Evolutionary conservation across 2,797 vertebrate species (phyloP).

Genomic region (Mycteria americana): DNA sequence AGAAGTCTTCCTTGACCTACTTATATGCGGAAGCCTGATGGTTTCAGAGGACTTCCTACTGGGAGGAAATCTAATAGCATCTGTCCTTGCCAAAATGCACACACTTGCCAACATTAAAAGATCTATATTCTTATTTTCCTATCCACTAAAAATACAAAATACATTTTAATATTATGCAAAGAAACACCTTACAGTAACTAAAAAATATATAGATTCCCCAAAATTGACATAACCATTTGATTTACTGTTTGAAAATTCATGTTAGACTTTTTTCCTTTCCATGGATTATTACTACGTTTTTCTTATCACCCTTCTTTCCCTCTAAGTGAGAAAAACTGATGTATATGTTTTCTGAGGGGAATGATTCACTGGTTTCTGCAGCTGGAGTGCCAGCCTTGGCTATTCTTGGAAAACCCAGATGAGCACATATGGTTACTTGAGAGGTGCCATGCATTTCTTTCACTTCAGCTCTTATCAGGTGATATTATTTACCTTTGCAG

Average conservation of each 20-base stretch:
- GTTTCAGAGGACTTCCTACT: background rate
- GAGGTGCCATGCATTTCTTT: background rate
- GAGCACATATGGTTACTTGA: background rate
- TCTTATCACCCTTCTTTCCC: background rate
- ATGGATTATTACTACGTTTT: background rate
- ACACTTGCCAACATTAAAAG: background rate
- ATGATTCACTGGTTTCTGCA: background rate
- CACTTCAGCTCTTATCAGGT: background rate
- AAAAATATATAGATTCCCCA: background rate
- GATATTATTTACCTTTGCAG: background rate
- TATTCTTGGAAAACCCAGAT: background rate
- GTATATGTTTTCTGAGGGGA: background rate
- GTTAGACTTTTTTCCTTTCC: background rate
- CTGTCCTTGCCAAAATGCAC: background rate
- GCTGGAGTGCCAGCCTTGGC: background rate
- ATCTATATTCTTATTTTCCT: background rate
- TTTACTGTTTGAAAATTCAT: background rate
- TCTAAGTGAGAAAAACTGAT: background rate
- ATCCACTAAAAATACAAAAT: background rate
- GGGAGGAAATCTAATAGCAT: background rate
- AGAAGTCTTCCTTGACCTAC: slow-evolving; percentile 20
- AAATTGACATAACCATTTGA: background rate
- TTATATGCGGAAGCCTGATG: background rate
- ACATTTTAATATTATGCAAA: background rate
- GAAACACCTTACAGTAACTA: background rate